Evolutionary conservation across 2,797 vertebrate genomes (phyloP), one percentile per base, ranked within the genome.

Genomic region (Lateolabrax maculatus): DNA sequence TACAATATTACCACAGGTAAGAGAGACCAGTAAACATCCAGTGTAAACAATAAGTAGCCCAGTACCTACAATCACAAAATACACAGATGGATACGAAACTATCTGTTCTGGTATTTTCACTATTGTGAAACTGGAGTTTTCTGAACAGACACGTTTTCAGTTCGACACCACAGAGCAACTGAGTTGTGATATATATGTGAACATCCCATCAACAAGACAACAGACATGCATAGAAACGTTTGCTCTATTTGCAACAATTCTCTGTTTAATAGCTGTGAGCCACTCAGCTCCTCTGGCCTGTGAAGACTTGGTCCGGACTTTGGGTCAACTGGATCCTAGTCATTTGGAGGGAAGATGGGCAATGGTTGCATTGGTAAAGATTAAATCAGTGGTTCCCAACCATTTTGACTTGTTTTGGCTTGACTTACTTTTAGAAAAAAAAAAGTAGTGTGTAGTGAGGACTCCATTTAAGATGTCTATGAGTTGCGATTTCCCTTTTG

Each of bases 241-340:
- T 27, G 25, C 39, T 44, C 39, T 62, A 25, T 61, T 41, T 25
- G 37, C 39, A 25, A 21, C 41, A 27, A 27, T 71, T 4, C 62
- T 79, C 10, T 62, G 21, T 51, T 41, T 76, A 29, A 25, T 52
- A 19, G 48, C 63, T 57, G 19, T 44, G 58, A 62, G 84, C 53
- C 79, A 27, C 36, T 43, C 79, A 41, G 71, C 67, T 49, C 56
- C 61, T 61, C 76, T 68, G 3, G 43, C 21, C 39, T 85, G 84
- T 48, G 68, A 79, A 37, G 55, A 74, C 34, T 48, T 79, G 57
- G 1, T 79, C 34, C 11, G 29, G 29, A 68, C 76, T 4, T 18
- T 49, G 34, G 52, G 8, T 37, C 25, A 27, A 2, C 57, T 43
- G 27, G 10, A 37, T 10, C n/a, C 12, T 49, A 1, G 3, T 9